Conservation (phyloP, 2,797 vertebrate genomes). For the Hydrolagus colliei region DNA sequence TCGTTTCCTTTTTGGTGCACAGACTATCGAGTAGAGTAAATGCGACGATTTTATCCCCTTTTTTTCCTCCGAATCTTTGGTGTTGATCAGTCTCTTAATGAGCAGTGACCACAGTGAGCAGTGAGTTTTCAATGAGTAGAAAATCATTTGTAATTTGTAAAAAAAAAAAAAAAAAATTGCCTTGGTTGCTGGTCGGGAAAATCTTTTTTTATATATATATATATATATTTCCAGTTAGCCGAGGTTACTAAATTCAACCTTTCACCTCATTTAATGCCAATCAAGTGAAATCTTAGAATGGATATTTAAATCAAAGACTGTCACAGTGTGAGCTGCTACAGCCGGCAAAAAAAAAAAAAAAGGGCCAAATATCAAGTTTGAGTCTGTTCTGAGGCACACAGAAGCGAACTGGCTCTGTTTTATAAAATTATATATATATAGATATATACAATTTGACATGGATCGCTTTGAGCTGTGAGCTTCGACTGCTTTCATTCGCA, state of each 20-base stretch:
- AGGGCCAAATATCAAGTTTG: not conserved
- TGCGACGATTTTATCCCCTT: conserved; percentile 57
- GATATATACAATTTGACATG: conserved; percentile 51
- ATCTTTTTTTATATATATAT: too few relatives aligned
- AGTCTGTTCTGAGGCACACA: conserved; percentile 36
- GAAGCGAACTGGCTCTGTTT: conserved; percentile 48
- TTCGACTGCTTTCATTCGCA: conserved; percentile 42
- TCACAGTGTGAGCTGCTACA: not conserved
- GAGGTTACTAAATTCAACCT: not conserved
- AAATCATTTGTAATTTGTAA: not conserved
- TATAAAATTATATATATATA: not conserved
- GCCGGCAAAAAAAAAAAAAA: not conserved
- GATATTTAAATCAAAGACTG: not conserved
- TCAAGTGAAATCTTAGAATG: not conserved
- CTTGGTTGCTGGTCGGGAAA: not conserved
- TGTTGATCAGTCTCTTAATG: not conserved
- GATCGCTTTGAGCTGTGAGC: conserved; percentile 56
- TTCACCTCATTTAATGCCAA: conserved; percentile 13
- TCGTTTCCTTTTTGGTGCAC: conserved; percentile 70
- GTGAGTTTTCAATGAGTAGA: not conserved
- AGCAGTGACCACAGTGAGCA: too few relatives aligned
- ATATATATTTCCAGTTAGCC: not conserved
- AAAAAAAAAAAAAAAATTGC: too few relatives aligned
- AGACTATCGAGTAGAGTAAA: conserved; percentile 73
- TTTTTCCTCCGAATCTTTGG: conserved; percentile 10